phyloP scores from a whole-genome alignment of 2,113 vertebrate genomes.

The Stomatorhinus ivindoensis region DNA sequence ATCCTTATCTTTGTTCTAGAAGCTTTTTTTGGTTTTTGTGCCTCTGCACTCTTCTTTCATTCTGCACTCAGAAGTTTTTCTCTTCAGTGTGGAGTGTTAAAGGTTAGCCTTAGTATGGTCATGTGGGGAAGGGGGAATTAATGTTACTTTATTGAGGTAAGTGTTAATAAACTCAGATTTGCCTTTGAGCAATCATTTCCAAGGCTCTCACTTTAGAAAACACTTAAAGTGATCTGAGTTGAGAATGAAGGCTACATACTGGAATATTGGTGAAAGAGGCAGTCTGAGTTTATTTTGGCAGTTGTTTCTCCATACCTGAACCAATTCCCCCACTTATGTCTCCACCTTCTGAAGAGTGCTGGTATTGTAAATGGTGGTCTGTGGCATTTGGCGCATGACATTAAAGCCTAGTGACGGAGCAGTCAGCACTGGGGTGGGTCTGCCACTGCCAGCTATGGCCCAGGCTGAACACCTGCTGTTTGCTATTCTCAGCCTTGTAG shows the following conservation, averaged over 20 bases:
- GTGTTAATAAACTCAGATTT: background rate
- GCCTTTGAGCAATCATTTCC: background rate
- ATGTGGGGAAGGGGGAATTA: background rate
- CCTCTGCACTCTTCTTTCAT: background rate
- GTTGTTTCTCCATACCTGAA: background rate
- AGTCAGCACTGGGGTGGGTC: background rate
- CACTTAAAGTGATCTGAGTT: background rate
- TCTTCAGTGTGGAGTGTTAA: background rate
- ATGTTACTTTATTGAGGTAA: background rate
- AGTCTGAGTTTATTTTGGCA: constrained; percentile 2
- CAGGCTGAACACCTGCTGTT: constrained; percentile 12
- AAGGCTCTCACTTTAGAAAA: background rate
- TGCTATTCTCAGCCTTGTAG: constrained; percentile 15
- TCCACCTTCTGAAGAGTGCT: background rate
- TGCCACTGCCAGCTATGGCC: background rate
- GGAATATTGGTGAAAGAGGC: background rate
- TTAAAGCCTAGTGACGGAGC: background rate
- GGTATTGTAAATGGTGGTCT: background rate
- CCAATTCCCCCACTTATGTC: background rate
- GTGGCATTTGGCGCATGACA: background rate
- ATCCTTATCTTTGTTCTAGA: background rate
- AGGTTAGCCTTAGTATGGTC: background rate
- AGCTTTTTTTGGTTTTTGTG: background rate
- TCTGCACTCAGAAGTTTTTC: background rate
- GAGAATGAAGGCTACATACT: background rate